phyloP scores from a whole-genome alignment of 2,797 vertebrate species.

The Micrastur ruficollis region DNA sequence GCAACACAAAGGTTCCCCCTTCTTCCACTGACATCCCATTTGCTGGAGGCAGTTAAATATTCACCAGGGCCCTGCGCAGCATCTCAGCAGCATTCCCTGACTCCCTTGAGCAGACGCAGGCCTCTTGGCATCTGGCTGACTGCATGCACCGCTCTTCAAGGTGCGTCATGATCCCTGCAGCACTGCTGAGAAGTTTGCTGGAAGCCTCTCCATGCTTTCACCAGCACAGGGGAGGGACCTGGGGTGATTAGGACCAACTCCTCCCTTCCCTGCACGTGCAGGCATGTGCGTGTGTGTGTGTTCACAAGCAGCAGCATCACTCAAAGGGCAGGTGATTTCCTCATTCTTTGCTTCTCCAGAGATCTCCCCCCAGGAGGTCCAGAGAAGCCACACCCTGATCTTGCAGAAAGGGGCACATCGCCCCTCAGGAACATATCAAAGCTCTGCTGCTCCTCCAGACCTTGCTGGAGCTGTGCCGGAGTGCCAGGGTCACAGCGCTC shows the following conservation, averaged over 20 bases:
- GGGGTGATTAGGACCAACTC: neutral
- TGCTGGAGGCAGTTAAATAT: neutral
- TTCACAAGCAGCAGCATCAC: neutral
- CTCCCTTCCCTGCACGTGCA: neutral
- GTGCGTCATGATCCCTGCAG: fast-evolving
- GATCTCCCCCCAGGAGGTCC: neutral
- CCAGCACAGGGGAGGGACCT: neutral
- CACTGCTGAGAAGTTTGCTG: neutral
- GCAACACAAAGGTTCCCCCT: neutral
- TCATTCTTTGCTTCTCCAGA: neutral
- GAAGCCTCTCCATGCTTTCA: neutral
- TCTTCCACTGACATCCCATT: neutral
- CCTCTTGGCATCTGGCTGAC: fast-evolving
- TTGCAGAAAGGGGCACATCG: neutral
- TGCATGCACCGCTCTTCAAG: fast-evolving
- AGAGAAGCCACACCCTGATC: neutral
- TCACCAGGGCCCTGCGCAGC: neutral
- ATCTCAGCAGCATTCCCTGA: neutral
- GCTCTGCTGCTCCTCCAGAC: neutral
- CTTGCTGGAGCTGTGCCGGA: neutral
- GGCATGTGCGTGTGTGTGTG: neutral
- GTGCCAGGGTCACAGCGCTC: neutral
- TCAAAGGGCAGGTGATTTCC: neutral
- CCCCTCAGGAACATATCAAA: fast-evolving
- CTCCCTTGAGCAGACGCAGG: fast-evolving